Percentiles rank a stretch among this genome's conserved stretches.
These are phyloP conservation scores for Psilopogon haemacephalus DNA, from an alignment of 2,113 vertebrate species.

Conservation along the genomic window DNA sequence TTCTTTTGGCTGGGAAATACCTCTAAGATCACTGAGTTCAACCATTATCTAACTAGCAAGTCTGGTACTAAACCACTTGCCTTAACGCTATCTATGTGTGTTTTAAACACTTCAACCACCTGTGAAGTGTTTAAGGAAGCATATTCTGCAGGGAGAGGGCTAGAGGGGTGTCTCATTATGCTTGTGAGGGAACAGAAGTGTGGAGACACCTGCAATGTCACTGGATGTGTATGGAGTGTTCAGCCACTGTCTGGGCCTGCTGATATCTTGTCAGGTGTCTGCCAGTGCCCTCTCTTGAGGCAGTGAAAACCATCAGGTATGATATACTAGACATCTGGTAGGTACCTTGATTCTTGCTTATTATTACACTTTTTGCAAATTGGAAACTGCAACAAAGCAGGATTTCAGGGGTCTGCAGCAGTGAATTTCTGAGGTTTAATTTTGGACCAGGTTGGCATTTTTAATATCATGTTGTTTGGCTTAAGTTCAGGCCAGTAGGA, in stretches of 20 bases:
- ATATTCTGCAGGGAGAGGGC: no score
- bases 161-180: fast-evolving
- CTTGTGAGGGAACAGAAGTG: neutral
- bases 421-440: neutral
- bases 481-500: neutral
- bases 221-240: fast-evolving
- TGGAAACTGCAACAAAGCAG: neutral
- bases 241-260: fast-evolving
- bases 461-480: fast-evolving
- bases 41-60: no score
- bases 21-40: no score
- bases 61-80: no score
- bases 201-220: no score
- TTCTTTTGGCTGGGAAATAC: no score
- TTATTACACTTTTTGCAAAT: neutral
- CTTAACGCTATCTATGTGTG: no score
- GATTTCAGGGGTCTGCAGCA: neutral
- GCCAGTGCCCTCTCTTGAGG: fast-evolving
- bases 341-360: fast-evolving
- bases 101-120: no score
- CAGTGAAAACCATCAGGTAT: neutral
- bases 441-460: neutral
- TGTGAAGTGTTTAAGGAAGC: no score
- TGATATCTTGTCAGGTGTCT: neutral
- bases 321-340: neutral